Evolutionary conservation across 1,140 invertebrate species (phyloP), one percentile per base, ranked within the genome.

Genomic region (Hypsibius dujardini): DNA sequence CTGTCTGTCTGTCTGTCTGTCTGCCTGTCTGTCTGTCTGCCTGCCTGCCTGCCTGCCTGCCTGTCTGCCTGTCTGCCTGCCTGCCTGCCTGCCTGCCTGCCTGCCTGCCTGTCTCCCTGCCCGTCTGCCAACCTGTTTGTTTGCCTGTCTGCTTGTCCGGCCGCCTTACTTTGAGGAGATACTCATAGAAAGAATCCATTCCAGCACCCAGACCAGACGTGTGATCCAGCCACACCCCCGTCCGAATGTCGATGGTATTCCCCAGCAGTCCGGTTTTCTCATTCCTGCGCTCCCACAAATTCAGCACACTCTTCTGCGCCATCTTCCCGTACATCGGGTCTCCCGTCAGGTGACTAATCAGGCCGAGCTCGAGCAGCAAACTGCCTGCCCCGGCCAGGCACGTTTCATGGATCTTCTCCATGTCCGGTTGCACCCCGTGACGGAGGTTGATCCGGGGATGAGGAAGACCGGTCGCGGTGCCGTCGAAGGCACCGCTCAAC

Each of bases 161-260:
- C 28, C 28, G 12, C 15, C 73, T 72, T 72, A 82, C 81, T 77
- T 87, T 87, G 40, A 87, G 79, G 69, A 87, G 77, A 78, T 87
- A 87, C 78, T 87, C 86, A 77, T 82, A 87, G 76, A 85, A 87
- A 12, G 85, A 86, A 76, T 87, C 86, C n/a, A 86, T 76, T 40
- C 86, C 86, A 69, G 86, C 86, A 46, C 86, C 86, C 2, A 87
- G 75, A 1, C 86, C 86, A 79, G 83, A 84, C 76, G 86, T 79
- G 62, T 80, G 76, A 14, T 84, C 82, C 40, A 81, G 76, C 86
- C 86, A 87, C 76, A 84, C 79, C 1, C 86, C 86, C 47, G 84
- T 85, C 75, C 86, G 82, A 40, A 86, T 82, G 76, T 87, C 80
- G 40, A 67, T 67, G 3, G 12, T 67, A 42, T 79, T 76, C 85